Evolutionary conservation across 2,797 vertebrate species (phyloP), one percentile per base, ranked within the genome.

Genomic region (Pantherophis vulpinus): DNA sequence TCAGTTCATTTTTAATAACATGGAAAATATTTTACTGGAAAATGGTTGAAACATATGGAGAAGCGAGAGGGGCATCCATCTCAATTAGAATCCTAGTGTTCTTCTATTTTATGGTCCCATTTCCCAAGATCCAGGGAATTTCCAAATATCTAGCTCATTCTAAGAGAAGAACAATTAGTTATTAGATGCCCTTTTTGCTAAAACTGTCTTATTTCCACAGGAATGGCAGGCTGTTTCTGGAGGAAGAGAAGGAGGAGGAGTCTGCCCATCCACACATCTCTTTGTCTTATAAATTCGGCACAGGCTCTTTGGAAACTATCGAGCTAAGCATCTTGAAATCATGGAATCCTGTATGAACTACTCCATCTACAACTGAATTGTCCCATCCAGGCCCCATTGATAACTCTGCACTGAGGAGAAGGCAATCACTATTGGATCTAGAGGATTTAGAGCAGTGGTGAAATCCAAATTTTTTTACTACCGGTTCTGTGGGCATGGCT

Each of bases 1-100:
- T 18, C 32, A n/a, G 51, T 47, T 96, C 95, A 91, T 12, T 93
- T 95, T 95, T 11, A 1, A 55, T 91, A 42, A 86, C 51, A 54
- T 61, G 2, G 58, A 86, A 91, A 94, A 23, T 25, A 95, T 95
- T 87, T 83, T 12, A 11, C 74, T 83, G 42, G 74, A 83, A 83
- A 83, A 47, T 83, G 20, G 20, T 83, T 11, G 74, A 83, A 83
- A 47, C 20, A 83, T 25, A 25, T 25, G 74, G 74, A 47, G 37
- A 83, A 12, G 9, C 5, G 20, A 83, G 37, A 79, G 18, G 74
- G 37, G 13, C 37, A 83, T 47, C 37, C 4, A 83, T 47, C 37
- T 47, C 10, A 12, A 20, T 25, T 83, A 83, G 20, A 25, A 83
- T 83, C 20, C 74, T 47, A 9, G 20, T 47, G 37, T 47, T 47